Evolutionary conservation across 1,140 invertebrate genomes (phyloP).

Genomic region (Aricia agestis): DNA sequence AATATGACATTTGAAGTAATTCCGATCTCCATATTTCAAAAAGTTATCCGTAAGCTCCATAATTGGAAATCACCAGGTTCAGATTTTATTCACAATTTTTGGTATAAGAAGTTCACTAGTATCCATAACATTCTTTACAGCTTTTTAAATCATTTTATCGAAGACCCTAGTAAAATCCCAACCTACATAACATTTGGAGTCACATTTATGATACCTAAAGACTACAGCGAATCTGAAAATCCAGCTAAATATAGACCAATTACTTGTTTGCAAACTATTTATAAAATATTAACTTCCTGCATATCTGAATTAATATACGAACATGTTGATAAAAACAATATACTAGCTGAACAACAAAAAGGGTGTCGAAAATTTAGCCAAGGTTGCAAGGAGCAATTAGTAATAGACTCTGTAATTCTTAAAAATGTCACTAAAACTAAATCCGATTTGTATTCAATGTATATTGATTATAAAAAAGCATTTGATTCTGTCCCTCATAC

Average conservation of each 20-base stretch:
- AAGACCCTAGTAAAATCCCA: constrained; percentile 5
- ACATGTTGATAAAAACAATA: too few species aligned
- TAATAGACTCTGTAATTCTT: constrained; percentile 22
- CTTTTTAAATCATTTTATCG: constrained; percentile 16
- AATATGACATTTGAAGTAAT: too few species aligned
- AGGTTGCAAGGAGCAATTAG: constrained; percentile 28
- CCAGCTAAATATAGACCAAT: constrained; percentile 22
- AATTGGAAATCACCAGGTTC: too few species aligned
- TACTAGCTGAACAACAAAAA: too few species aligned
- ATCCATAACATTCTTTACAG: constrained; percentile 7
- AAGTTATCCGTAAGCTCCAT: constrained; percentile 15
- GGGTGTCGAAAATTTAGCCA: constrained; percentile 24
- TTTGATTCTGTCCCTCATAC: constrained; percentile 22
- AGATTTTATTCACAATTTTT: constrained; percentile 26
- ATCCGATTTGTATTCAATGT: constrained; percentile 13
- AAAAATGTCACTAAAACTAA: constrained; percentile 10
- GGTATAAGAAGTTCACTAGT: constrained; percentile 24
- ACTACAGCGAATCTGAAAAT: too few species aligned
- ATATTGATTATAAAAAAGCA: constrained; percentile 24
- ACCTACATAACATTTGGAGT: too few species aligned
- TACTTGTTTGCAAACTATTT: too few species aligned
- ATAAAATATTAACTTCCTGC: constrained; percentile 25
- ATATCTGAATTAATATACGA: constrained; percentile 21
- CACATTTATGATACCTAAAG: too few species aligned
- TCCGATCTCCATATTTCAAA: too few species aligned